Conservation (phyloP, 2,888 invertebrate species). For the Lasiommata megera region DNA sequence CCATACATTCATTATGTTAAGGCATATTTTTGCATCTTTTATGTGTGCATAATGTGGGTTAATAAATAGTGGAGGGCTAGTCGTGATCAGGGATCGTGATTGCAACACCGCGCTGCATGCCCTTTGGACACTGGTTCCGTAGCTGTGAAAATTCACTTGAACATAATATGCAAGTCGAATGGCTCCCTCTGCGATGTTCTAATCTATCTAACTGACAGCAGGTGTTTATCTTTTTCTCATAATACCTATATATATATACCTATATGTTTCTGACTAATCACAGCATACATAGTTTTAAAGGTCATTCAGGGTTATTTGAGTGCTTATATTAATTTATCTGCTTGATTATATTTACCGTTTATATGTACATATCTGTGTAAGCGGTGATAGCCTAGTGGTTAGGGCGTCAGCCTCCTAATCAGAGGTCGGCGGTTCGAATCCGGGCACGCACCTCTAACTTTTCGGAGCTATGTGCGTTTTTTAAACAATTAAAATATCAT, state of each 20-base stretch:
- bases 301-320: neutral
- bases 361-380: no score
- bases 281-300: neutral
- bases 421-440: no score
- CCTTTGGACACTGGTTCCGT: conserved; percentile 77
- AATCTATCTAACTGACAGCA: conserved; percentile 51
- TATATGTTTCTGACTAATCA: no score
- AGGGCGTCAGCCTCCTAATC: no score
- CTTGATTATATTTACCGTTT: neutral
- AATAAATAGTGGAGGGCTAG: conserved; percentile 68
- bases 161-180: conserved; percentile 72
- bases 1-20: conserved; percentile 41
- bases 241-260: no score
- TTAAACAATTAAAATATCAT: no score
- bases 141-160: conserved; percentile 80
- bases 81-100: conserved; percentile 80
- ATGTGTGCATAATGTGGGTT: conserved; percentile 40
- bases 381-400: no score
- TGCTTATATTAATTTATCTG: neutral
- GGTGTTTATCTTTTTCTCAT: conserved; percentile 8
- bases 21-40: conserved; percentile 43
- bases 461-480: no score
- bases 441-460: no score
- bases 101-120: conserved; percentile 77
- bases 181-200: conserved; percentile 62